These are phyloP conservation scores for Sylvicola cinctus DNA, from an alignment of 2,888 invertebrate species.

Conservation along the genomic window DNA sequence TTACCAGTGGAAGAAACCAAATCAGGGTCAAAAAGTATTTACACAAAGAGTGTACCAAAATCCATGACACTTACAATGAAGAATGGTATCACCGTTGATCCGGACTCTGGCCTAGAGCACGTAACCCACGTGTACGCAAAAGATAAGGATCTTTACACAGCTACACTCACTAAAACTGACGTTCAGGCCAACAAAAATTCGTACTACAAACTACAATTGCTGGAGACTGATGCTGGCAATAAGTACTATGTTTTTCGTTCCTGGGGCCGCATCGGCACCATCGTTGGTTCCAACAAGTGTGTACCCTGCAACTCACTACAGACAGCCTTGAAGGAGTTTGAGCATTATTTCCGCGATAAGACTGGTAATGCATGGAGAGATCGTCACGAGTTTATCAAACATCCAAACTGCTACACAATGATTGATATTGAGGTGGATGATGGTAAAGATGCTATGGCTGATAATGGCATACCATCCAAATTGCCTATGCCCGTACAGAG, in stretches of 20 bases:
- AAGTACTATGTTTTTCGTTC: conserved; percentile 69
- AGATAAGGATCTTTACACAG: conserved; percentile 44
- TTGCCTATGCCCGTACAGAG: conserved; percentile 60
- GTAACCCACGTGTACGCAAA: conserved; percentile 54
- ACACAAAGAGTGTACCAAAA: conserved; percentile 31
- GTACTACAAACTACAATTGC: conserved; percentile 82
- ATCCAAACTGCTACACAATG: conserved; percentile 58
- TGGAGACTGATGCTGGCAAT: conserved; percentile 43
- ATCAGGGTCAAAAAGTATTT: conserved; percentile 38
- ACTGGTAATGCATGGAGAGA: conserved; percentile 62
- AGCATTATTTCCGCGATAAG: conserved; percentile 47
- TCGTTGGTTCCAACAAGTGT: conserved; percentile 56
- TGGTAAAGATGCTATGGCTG: conserved; percentile 25
- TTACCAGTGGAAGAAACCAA: conserved; percentile 35
- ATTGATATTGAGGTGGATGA: conserved; percentile 74
- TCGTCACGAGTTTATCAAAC: conserved; percentile 42
- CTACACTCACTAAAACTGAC: conserved; percentile 63
- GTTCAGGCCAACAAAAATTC: conserved; percentile 76
- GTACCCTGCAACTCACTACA: conserved; percentile 27
- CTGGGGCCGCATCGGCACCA: conserved; percentile 96
- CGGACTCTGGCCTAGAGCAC: conserved; percentile 62
- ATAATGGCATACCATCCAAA: conserved; percentile 33
- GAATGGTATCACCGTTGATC: conserved; percentile 79
- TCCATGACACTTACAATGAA: conserved; percentile 52
- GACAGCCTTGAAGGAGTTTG: conserved; percentile 42